Evolutionary conservation across 2,113 vertebrate species (phyloP).

Genomic region (Fregetta grallaria): DNA sequence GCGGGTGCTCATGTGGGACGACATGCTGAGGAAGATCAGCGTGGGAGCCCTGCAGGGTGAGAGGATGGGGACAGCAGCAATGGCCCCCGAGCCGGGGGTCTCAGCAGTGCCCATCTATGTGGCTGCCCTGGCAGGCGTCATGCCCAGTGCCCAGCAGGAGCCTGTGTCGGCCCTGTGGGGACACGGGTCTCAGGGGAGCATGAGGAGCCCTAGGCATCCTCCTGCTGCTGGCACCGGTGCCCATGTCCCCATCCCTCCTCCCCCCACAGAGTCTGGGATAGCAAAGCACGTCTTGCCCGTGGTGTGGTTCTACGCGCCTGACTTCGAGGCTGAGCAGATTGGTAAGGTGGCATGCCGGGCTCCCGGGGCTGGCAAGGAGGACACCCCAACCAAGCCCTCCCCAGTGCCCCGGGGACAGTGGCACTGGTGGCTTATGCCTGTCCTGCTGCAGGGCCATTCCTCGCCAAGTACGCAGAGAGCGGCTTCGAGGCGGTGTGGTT

Average conservation of each 20-base stretch:
- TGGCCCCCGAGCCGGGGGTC: not conserved
- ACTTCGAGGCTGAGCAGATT: slow-evolving; percentile 44
- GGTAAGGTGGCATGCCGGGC: not conserved
- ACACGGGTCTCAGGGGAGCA: rapidly evolving
- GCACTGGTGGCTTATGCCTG: not conserved
- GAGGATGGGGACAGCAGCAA: rapidly evolving
- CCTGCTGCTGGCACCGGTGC: not conserved
- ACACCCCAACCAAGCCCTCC: rapidly evolving
- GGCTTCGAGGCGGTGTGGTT: slow-evolving; percentile 77
- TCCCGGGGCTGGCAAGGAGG: not conserved
- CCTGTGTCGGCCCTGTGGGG: not conserved
- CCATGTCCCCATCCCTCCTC: not conserved
- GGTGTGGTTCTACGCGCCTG: slow-evolving; percentile 55
- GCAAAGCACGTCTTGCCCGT: not conserved
- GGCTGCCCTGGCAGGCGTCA: rapidly evolving
- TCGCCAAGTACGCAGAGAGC: slow-evolving; percentile 70
- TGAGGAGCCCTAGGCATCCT: not conserved
- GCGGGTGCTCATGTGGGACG: slow-evolving; percentile 76
- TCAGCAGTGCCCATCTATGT: rapidly evolving
- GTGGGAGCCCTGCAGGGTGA: slow-evolving; percentile 66
- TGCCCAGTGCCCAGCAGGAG: not conserved
- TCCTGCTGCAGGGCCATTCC: slow-evolving; percentile 26
- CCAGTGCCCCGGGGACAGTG: not conserved
- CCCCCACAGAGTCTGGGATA: slow-evolving; percentile 49
- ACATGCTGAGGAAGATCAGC: slow-evolving; percentile 71